Conservation (phyloP, 2,797 vertebrate species). For the Pachyuromys duprasi region DNA sequence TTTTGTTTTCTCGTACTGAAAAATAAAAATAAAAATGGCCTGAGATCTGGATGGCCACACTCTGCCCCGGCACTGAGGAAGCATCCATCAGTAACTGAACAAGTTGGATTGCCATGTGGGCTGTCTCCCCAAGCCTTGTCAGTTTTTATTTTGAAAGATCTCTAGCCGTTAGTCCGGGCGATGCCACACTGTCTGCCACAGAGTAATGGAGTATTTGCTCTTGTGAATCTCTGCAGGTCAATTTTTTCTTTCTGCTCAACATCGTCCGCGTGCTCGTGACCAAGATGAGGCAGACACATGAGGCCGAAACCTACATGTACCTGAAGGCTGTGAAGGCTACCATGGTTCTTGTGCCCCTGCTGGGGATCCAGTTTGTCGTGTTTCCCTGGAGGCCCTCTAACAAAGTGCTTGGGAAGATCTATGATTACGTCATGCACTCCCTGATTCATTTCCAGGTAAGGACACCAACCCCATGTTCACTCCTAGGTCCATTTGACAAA, state of each 20-base stretch:
- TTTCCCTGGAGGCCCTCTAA: constrained; percentile 98
- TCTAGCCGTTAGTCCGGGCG: not conserved
- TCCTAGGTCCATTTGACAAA: not conserved
- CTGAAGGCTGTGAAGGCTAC: constrained; percentile 99
- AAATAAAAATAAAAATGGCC: not conserved
- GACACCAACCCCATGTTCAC: not conserved
- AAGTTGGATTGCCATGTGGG: not conserved
- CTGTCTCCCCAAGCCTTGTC: not conserved
- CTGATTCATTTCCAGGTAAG: constrained; percentile 98
- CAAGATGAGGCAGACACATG: constrained; percentile 95
- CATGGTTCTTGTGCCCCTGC: constrained; percentile 96
- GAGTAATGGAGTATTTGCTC: not conserved
- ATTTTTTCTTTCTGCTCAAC: constrained; percentile 98
- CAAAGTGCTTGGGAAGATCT: constrained; percentile 95
- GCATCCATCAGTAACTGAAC: not conserved
- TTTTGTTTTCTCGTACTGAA: not conserved
- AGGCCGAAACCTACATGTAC: constrained; percentile 97
- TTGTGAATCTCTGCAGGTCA: constrained; percentile 90
- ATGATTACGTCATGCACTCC: constrained; percentile 98
- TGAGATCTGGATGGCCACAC: too few relatives aligned
- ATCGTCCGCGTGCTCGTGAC: constrained; percentile 97
- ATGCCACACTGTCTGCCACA: not conserved
- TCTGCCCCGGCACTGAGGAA: not conserved
- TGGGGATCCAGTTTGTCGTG: constrained; percentile 98
- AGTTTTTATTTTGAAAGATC: not conserved